These are phyloP conservation scores for Cryptoleucopteryx plumbea DNA, from an alignment of 2,113 vertebrate genomes.

Conservation along the genomic window DNA sequence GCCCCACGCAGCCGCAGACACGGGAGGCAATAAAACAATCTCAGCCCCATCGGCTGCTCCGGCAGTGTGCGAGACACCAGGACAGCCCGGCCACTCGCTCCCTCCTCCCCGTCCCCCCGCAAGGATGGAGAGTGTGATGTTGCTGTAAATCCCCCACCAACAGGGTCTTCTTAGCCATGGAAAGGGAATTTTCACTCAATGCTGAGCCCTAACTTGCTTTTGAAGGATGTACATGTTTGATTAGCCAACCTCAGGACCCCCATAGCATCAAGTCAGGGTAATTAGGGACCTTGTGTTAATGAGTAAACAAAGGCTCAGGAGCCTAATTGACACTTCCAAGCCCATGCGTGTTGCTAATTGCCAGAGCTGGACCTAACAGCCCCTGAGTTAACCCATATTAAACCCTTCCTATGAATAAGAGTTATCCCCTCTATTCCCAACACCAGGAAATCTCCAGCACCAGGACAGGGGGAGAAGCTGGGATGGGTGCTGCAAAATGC, in stretches of 20 bases:
- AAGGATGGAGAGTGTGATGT: background rate
- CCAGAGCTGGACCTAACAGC: background rate
- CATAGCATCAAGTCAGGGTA: background rate
- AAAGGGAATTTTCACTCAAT: background rate
- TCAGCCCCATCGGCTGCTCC: background rate
- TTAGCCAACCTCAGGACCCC: background rate
- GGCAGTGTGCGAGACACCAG: background rate
- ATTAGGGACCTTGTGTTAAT: constrained; percentile 17
- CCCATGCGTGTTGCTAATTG: background rate
- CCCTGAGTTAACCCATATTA: background rate
- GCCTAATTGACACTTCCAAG: constrained; percentile 6
- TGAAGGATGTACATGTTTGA: background rate
- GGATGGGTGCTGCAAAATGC: background rate
- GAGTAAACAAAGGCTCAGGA: background rate
- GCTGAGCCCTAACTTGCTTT: background rate
- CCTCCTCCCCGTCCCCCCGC: background rate
- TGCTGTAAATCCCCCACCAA: background rate
- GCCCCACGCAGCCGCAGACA: background rate
- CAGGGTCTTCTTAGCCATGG: accelerated
- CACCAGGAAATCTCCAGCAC: background rate
- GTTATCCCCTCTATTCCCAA: background rate
- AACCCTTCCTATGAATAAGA: background rate
- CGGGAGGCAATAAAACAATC: background rate
- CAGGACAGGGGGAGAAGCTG: background rate
- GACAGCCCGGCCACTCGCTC: background rate